Base-by-base conservation (phyloP, 2,797 vertebrate species). In the Sebastes kiyomatsui region DNA sequence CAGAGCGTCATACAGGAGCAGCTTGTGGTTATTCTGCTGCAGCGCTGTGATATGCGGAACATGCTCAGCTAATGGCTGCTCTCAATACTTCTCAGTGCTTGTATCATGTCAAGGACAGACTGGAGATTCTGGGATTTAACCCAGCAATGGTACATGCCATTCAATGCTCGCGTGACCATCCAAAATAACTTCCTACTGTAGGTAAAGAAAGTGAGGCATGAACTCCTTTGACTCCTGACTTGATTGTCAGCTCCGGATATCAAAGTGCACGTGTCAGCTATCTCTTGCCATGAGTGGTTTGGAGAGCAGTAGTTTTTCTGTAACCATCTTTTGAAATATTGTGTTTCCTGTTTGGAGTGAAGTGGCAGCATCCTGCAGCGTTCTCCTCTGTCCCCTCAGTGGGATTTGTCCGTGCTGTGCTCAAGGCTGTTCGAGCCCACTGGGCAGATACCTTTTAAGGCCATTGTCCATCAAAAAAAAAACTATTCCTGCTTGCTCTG, bases 51-150 rank as follows among this genome's bases (percentile, higher is more conserved):
- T 80, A 65, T 86, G 46, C 58, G 79, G 60, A 88, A 72, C 54
- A 75, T 75, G 71, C 52, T 84, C 75, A 66, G 38, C 64, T 87
- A 80, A 84, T 67, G 79, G 75, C 38, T 73, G 42, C 75, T 81
- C 56, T 67, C 61, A 23, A 11, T 73, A 23, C 38, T 70, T 85
- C 56, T 33, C 30, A 58, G 38, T 30, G 62, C 35, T 67, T 73
- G 33, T 55, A 65, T 75, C 64, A 76, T 71, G 46, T 79, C 64
- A 84, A 55, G 32, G 69, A 77, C n/a, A 60, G 71, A 69, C 42
- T 32, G 25, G 14, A 79, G 35, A 79, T 72, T 81, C 13, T 66
- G 67, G 30, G 55, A 61, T 67, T 59, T 22, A 28, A 62, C 20
- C 3, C 6, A 58, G 66, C 3, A 64, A 12, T 23, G 72, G 61